phyloP scores from a whole-genome alignment of 2,113 vertebrate species.

The Astur gentilis region DNA sequence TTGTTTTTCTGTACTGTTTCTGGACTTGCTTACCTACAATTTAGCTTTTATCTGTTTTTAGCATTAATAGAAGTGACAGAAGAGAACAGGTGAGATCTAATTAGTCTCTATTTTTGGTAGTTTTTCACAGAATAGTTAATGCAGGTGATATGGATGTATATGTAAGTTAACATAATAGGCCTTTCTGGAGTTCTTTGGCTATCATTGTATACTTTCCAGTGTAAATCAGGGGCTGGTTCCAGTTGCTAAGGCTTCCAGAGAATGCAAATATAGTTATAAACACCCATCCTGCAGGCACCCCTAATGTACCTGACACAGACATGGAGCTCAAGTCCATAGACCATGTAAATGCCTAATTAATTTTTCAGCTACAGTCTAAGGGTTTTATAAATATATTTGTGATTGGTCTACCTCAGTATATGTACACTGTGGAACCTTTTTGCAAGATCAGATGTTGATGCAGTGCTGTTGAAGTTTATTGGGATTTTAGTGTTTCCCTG shows the following conservation, averaged over 20 bases:
- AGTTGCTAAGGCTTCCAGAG: neutral
- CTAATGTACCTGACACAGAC: neutral
- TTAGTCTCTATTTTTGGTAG: neutral
- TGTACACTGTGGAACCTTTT: conserved; percentile 27
- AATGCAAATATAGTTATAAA: neutral
- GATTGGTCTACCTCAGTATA: conserved; percentile 70
- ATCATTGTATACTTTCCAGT: neutral
- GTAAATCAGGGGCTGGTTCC: neutral
- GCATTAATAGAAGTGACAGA: neutral
- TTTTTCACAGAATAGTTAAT: neutral
- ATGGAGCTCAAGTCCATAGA: neutral
- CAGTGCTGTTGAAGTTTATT: neutral
- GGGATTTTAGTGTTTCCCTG: conserved; percentile 6
- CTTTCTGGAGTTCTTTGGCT: neutral
- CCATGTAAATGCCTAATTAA: neutral
- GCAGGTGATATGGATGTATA: neutral
- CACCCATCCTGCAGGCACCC: neutral
- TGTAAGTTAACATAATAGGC: neutral
- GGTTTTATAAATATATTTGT: conserved; percentile 9
- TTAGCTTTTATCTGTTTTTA: neutral
- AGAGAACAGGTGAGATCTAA: neutral
- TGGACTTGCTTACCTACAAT: neutral
- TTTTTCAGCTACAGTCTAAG: neutral
- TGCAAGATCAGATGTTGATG: neutral
- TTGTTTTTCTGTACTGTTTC: neutral